Conservation (phyloP, 1,140 invertebrate species). For the Neotoxoptera formosana region DNA sequence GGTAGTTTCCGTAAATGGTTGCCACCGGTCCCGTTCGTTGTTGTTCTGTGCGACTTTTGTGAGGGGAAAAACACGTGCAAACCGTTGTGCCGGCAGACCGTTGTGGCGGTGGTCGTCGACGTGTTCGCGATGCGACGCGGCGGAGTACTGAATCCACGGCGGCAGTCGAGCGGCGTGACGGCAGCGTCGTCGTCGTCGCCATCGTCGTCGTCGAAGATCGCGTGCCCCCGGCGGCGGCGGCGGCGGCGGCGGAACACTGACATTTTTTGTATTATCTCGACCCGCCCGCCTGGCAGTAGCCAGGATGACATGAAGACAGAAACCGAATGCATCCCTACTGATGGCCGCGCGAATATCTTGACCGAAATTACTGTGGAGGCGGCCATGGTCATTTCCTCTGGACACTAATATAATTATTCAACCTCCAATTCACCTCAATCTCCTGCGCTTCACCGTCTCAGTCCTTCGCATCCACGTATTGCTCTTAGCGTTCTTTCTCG, state of each 20-base stretch:
- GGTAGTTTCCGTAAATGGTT: neutral
- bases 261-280: neutral
- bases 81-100: neutral
- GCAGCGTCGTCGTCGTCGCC: neutral
- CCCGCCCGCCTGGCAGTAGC: no score
- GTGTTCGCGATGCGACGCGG: constrained; percentile 6
- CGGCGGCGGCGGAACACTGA: neutral
- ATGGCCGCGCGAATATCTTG: neutral
- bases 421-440: neutral
- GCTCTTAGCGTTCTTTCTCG: neutral
- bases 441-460: neutral
- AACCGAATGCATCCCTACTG: neutral
- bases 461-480: neutral
- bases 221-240: constrained; percentile 2
- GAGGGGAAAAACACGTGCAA: constrained; percentile 20
- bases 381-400: neutral
- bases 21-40: neutral
- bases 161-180: neutral
- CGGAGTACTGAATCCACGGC: neutral
- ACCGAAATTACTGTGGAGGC: neutral
- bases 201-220: neutral
- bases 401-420: neutral
- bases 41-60: neutral
- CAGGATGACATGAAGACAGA: neutral
- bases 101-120: neutral